Base-by-base conservation (phyloP, 2,113 vertebrate species). In the Neoarius graeffei region DNA sequence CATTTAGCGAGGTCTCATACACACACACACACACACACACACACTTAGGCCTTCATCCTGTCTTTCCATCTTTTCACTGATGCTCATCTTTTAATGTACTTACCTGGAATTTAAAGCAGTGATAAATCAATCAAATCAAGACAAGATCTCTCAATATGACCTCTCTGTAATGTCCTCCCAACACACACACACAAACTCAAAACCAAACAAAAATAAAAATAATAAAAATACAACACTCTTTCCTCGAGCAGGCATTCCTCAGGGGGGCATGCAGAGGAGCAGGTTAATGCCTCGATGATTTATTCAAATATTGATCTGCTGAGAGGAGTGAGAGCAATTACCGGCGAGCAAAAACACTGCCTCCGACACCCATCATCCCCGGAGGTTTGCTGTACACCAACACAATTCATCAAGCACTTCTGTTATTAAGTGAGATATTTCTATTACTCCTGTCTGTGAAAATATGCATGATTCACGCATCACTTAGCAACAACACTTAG, bases 221-320 rank as follows among this genome's bases (percentile, higher is more conserved):
- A 27, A 56, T 8, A n/a, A 56, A 35, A 67, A 82, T 27, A 73
- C 57, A 86, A 52, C 62, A 23, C 42, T 48, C 50, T 27, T 74
- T 59, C 57, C 14, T 15, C 57, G 10, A 73, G 80, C 83, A 83
- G 64, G 19, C 42, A 67, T 73, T 54, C 69, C 35, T 84, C 30
- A 56, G 71, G 64, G 56, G 56, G 62, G 50, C 2, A 67, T 27
- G 79, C 50, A 83, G 82, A 84, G 84, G 74, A 88, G 85, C 80
- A 69, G 86, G 77, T 91, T 84, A 88, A 76, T 89, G 85, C 87
- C 59, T 23, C 35, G 19, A 69, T 89, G 83, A 86, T 92, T 89
- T 92, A 91, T 91, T 92, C 86, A 87, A 84, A 89, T 92, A 91
- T 89, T 85, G 86, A 91, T 89, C 90, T 82, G 66, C 81, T 85